Evolutionary conservation across 2,888 invertebrate species (phyloP).

Genomic region (Drosophila mulleri): DNA sequence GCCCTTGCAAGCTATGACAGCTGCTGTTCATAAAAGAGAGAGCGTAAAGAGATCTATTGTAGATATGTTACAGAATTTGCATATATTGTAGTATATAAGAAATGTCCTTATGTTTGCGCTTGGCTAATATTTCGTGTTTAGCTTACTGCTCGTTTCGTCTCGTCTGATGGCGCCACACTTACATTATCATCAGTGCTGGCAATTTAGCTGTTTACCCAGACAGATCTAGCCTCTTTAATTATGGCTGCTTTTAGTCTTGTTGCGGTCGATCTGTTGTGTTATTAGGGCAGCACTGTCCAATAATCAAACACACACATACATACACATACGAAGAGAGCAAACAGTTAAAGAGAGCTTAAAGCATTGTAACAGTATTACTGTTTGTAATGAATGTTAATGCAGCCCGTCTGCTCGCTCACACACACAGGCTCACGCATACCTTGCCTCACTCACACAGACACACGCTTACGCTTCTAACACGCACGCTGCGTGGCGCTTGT

Average conservation of each 20-base stretch:
- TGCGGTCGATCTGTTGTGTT: neutral
- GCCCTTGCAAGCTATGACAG: slow-evolving; percentile 3
- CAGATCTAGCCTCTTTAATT: neutral
- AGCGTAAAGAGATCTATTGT: slow-evolving; percentile 45
- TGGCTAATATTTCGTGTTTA: slow-evolving; percentile 21
- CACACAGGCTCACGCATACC: slow-evolving; percentile 9
- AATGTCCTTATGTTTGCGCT: slow-evolving; percentile 43
- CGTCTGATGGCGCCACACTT: slow-evolving; percentile 33
- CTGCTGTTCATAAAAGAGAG: slow-evolving; percentile 6
- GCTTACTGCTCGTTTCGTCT: slow-evolving; percentile 44
- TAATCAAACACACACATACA: neutral
- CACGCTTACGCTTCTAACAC: slow-evolving; percentile 64
- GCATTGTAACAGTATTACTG: neutral
- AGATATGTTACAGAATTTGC: slow-evolving; percentile 1
- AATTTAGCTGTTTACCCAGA: neutral
- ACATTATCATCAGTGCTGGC: neutral
- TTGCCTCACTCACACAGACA: slow-evolving; percentile 8
- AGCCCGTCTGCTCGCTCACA: slow-evolving; percentile 28
- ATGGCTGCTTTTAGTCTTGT: neutral
- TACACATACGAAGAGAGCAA: neutral
- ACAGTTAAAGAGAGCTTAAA: neutral
- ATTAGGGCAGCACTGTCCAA: neutral
- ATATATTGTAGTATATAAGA: slow-evolving; percentile 48
- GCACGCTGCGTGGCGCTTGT: slow-evolving; percentile 84
- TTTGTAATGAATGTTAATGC: neutral